A percentile compares a stretch with the other conserved stretches of the same genome.
phyloP scores from a whole-genome alignment of 2,113 vertebrate genomes.

The Trematomus loennbergii region DNA sequence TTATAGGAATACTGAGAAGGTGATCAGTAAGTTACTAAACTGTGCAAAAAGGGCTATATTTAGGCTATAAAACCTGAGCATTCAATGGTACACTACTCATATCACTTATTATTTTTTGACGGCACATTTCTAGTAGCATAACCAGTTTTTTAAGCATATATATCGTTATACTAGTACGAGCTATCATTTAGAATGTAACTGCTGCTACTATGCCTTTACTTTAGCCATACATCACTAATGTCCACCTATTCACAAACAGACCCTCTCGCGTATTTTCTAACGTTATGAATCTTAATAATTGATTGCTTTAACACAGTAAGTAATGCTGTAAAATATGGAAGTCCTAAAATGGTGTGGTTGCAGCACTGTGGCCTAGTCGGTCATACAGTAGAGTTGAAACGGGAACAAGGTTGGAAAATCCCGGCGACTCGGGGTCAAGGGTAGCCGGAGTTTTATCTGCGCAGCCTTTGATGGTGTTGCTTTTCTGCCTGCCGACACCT shows the following conservation, averaged over 20 bases:
- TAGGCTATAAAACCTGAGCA: too few species aligned
- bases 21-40: not conserved
- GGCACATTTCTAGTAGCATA: too few species aligned
- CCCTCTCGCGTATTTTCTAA: not conserved
- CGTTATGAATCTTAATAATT: not conserved
- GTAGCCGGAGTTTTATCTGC: slow-evolving; percentile 62
- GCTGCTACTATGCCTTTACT: not conserved
- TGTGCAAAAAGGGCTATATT: too few species aligned
- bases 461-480: slow-evolving; percentile 58
- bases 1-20: not conserved
- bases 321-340: not conserved
- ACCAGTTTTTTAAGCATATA: too few species aligned
- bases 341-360: not conserved
- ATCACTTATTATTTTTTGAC: too few species aligned
- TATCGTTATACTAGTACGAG: too few species aligned
- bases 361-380: slow-evolving; percentile 13
- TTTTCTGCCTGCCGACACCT: slow-evolving; percentile 58
- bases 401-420: slow-evolving; percentile 34
- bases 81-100: too few species aligned
- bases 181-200: too few species aligned
- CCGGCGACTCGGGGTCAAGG: slow-evolving; percentile 30
- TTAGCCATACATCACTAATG: not conserved
- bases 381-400: slow-evolving; percentile 22
- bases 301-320: not conserved
- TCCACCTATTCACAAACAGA: not conserved